These are phyloP conservation scores for Campodea augens DNA, from an alignment of 1,140 invertebrate genomes.

Conservation along the genomic window DNA sequence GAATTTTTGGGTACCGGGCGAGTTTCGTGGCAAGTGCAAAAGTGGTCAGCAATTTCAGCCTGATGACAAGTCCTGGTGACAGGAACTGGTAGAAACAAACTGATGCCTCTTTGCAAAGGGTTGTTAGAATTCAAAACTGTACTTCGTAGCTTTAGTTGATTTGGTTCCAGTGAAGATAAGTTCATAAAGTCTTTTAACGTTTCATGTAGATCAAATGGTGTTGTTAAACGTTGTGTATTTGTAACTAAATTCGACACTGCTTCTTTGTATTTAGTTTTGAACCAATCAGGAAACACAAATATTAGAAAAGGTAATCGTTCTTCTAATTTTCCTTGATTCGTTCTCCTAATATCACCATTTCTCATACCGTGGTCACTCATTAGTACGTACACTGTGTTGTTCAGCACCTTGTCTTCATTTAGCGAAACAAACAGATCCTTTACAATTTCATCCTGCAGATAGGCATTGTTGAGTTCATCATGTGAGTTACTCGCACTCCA, in stretches of 20 bases:
- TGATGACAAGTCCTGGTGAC: conserved; percentile 20
- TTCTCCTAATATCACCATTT: conserved; percentile 26
- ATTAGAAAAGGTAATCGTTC: conserved; percentile 31
- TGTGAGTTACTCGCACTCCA: conserved; percentile 61
- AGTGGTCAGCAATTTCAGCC: conserved; percentile 23
- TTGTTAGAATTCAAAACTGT: background rate
- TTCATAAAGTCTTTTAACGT: conserved; percentile 23
- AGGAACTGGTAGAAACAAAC: conserved; percentile 20
- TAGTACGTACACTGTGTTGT: conserved; percentile 26
- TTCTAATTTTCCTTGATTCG: conserved; percentile 28
- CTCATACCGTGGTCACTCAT: conserved; percentile 35
- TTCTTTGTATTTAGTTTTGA: conserved; percentile 21
- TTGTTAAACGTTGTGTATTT: conserved; percentile 25
- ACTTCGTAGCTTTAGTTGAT: background rate
- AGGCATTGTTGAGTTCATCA: conserved; percentile 51
- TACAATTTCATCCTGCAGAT: conserved; percentile 34
- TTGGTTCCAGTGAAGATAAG: conserved; percentile 6
- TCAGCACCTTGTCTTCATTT: background rate
- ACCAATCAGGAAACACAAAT: conserved; percentile 25
- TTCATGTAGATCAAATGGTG: conserved; percentile 28
- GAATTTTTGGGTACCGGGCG: background rate
- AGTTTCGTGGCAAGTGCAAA: conserved; percentile 22
- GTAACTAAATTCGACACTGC: conserved; percentile 20
- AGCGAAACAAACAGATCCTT: background rate
- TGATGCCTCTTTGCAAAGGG: conserved; percentile 15